phyloP scores from a whole-genome alignment of 2,113 vertebrate genomes.

The Vicugna pacos region DNA sequence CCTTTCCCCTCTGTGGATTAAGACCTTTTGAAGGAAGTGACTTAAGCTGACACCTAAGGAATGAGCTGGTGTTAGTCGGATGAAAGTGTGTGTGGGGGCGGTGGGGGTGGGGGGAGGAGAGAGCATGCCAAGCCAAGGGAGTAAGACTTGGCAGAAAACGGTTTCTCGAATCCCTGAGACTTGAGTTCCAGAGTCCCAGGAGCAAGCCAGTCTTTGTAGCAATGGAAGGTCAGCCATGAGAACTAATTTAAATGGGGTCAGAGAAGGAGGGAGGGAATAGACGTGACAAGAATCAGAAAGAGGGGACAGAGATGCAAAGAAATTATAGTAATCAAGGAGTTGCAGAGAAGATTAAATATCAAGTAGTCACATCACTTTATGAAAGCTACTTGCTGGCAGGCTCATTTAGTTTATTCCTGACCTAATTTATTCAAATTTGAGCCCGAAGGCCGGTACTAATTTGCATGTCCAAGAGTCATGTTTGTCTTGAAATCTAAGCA shows the following conservation, averaged over 20 bases:
- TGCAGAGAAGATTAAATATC: conserved; percentile 73
- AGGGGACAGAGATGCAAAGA: conserved; percentile 57
- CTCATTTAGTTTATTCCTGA: conserved; percentile 75
- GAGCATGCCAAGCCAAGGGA: neutral
- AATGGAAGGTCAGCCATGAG: conserved; percentile 50
- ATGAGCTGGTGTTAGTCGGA: neutral
- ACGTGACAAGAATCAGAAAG: conserved; percentile 58
- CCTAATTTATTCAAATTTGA: conserved; percentile 78
- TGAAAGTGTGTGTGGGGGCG: neutral
- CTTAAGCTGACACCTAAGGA: neutral
- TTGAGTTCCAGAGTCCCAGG: neutral
- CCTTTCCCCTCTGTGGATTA: neutral
- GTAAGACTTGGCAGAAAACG: neutral
- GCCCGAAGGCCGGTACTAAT: conserved; percentile 66
- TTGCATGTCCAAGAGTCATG: conserved; percentile 79
- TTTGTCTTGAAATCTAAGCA: conserved; percentile 79
- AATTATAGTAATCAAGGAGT: conserved; percentile 70
- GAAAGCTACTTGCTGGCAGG: conserved; percentile 74
- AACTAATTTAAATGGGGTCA: conserved; percentile 32
- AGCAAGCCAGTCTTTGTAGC: conserved; percentile 14
- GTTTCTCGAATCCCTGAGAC: neutral
- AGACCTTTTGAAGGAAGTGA: conserved; percentile 21
- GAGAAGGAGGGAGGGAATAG: neutral
- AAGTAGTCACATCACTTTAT: conserved; percentile 73
- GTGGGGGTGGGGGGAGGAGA: neutral